Conservation (phyloP, 2,113 vertebrate genomes). For the Chloropsis hardwickii region DNA sequence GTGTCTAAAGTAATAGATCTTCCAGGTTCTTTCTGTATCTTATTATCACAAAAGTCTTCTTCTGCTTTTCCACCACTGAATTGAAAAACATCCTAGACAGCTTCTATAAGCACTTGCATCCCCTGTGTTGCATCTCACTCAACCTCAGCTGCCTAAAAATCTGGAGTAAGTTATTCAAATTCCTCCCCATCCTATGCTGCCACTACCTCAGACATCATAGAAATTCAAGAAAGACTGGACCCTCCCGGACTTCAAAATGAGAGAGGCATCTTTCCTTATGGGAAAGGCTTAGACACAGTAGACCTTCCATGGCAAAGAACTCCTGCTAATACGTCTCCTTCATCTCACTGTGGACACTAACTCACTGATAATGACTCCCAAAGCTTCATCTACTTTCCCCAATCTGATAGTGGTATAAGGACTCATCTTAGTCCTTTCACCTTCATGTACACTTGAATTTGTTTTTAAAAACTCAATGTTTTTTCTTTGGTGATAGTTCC, state of each 20-base stretch:
- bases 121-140: background rate
- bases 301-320: background rate
- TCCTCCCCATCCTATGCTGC: background rate
- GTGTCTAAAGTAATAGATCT: background rate
- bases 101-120: background rate
- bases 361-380: background rate
- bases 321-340: background rate
- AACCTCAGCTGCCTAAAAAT: background rate
- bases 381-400: background rate
- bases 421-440: background rate
- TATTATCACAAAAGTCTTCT: background rate
- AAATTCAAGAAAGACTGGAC: background rate
- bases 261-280: background rate
- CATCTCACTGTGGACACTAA: background rate
- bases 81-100: background rate
- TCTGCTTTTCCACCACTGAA: background rate
- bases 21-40: background rate
- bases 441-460: background rate
- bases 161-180: background rate
- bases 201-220: background rate
- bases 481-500: background rate
- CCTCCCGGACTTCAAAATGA: background rate
- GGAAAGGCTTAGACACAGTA: rapidly evolving
- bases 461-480: background rate
- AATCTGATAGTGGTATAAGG: rapidly evolving